Evolutionary conservation across 2,888 invertebrate species (phyloP), one percentile per base, ranked within the genome.

Genomic region (Drosophila parthenogenetica): DNA sequence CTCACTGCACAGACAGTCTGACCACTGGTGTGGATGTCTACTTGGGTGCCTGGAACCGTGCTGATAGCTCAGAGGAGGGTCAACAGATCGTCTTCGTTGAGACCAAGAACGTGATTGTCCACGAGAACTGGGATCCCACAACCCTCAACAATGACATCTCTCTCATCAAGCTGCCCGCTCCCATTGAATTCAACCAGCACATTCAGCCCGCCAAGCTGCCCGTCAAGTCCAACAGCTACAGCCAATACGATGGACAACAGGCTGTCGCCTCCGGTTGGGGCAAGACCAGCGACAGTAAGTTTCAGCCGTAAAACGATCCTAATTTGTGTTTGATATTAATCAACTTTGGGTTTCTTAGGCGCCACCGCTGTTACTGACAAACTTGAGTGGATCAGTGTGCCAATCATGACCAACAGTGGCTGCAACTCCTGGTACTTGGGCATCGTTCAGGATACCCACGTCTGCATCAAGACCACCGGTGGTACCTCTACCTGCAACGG

Each of bases 101-200:
- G 22, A 67, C 51, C 0, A 66, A 60, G 22, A 60, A 86, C 46
- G 78, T 90, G 7, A 81, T 90, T 35, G 90, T 93, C 4, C 93
- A 93, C 73, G 90, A 92, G 61, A 29, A 85, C 0, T 93, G 92
- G 91, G 77, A 89, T 19, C 16, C 89, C 0, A 32, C 69, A 2
- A 87, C 83, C 13, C 76, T 92, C 10, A 57, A 67, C 10, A 92
- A 93, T 71, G 93, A 93, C 65, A 91, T 93, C 55, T 93, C 93
- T 3, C 61, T 93, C n/a, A 87, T 93, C 37, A 89, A 89, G 50
- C 76, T 93, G 65, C 91, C 92, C 8, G 64, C 84, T 39, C 60
- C 89, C 8, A 91, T 93, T 25, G 75, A 76, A 17, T 81, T 92
- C 45, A 92, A 90, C 69, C 76, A 87, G 0, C 51, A 63, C 53